Evolutionary conservation across 1,140 invertebrate species (phyloP), one percentile per base, ranked within the genome.

Genomic region (Atta cephalotes): DNA sequence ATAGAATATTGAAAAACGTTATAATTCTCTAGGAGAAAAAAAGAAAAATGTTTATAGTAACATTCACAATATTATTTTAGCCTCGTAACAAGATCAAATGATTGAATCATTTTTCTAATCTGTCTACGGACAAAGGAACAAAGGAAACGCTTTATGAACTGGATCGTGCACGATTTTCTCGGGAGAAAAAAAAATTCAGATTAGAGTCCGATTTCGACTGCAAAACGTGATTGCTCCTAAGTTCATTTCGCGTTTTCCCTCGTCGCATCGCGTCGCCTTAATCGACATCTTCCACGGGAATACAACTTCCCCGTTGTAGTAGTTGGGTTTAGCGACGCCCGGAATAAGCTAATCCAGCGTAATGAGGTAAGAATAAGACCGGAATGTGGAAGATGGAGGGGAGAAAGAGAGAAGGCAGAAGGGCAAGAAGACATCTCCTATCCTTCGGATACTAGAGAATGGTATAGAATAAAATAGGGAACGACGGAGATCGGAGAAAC

Each of bases 341-440:
- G 53, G 85, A 77, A 81, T 89, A 94, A 94, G 92, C 92, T 95
- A 94, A 95, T 94, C 92, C 92, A 86, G 87, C 91, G 93, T 94
- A 94, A 95, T 93, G 94, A 94, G 94, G 92, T 94, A 95, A 94
- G 93, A 95, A 94, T 94, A 94, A 94, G 94, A 94, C 91, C 35
- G 85, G 70, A 78, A 56, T 70, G 21, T 58, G 53, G 66, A 31
- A 86, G 45, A 76, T 16, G 53, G 71, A 18, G 62, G 39, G 21
- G 60, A 56, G 10, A 78, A 39, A 28, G 49, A 4, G 79, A 66
- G 49, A 39, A 53, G 76, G 31, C 39, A 21, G 28, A 60, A 53
- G 51, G 35, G 28, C 72, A 63, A 76, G 65, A 86, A 70, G 60
- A 85, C 66, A 71, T 84, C 60, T 28, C 58, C 60, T 78, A 82